phyloP scores from a whole-genome alignment of 23 tunicate species.

The Corella eumyota region DNA sequence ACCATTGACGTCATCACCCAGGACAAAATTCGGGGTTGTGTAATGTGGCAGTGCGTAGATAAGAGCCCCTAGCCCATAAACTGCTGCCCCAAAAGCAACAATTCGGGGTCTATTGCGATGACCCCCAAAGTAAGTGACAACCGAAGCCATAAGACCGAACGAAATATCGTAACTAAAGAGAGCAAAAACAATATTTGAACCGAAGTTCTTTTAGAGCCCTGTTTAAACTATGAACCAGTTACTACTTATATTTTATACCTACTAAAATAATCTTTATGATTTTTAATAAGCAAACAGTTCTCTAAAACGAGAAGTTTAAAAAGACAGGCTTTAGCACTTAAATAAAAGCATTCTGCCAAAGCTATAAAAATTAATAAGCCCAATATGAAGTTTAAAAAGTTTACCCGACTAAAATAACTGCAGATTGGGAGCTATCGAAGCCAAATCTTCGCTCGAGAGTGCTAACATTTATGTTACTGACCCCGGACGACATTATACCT shows the following conservation, averaged over 20 bases:
- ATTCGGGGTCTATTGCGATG: constrained; percentile 41
- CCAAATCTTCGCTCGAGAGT: constrained; percentile 82
- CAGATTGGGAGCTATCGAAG: constrained; percentile 67
- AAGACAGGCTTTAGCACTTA: too few relatives aligned
- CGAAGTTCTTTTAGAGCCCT: too few relatives aligned
- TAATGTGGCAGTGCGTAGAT: constrained; percentile 75
- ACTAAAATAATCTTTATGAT: too few relatives aligned
- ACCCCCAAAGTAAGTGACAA: constrained; percentile 70
- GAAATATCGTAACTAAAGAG: constrained; percentile 97
- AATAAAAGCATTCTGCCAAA: too few relatives aligned
- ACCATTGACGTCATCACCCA: constrained; percentile 12
- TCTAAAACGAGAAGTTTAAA: too few relatives aligned
- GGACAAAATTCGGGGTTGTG: constrained; percentile 49
- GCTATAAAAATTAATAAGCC: too few relatives aligned
- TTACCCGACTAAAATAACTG: constrained; percentile 46
- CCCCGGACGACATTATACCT: constrained; percentile 32
- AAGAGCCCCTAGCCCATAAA: constrained; percentile 45
- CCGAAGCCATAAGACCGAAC: constrained; percentile 50
- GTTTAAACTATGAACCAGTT: too few relatives aligned
- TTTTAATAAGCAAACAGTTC: too few relatives aligned
- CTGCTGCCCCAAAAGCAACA: constrained; percentile 38
- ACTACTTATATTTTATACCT: too few relatives aligned
- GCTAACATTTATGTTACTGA: constrained; percentile 68
- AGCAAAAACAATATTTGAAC: too few relatives aligned
- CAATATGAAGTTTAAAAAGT: too few relatives aligned